These are phyloP conservation scores for Dendrocincla tyrannina DNA, from an alignment of 2,797 vertebrate species.

Conservation along the genomic window DNA sequence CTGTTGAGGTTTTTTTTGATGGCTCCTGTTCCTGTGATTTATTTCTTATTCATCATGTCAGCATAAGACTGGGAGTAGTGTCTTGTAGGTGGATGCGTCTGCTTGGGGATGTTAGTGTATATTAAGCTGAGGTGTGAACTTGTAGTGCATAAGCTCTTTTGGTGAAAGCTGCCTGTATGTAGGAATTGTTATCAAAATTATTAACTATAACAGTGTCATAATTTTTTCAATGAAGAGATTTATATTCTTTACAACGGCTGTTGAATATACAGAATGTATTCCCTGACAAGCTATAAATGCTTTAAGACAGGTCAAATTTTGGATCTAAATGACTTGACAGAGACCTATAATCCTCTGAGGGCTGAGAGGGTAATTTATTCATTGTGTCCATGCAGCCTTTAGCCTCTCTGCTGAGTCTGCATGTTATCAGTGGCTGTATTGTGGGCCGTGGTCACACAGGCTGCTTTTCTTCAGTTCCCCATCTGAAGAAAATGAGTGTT, in stretches of 20 bases:
- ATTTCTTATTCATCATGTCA: not conserved
- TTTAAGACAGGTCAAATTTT: conserved; percentile 15
- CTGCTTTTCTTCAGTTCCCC: not conserved
- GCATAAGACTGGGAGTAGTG: not conserved
- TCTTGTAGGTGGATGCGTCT: not conserved
- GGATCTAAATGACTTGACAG: not conserved
- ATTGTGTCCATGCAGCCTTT: not conserved
- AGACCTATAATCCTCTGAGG: conserved; percentile 12
- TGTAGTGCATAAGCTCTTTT: not conserved
- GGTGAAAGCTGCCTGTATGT: not conserved
- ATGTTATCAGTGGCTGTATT: not conserved
- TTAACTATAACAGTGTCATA: not conserved
- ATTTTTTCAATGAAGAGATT: not conserved
- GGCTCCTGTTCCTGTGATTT: not conserved
- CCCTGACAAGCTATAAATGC: conserved; percentile 8
- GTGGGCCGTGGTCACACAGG: not conserved
- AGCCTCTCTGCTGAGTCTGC: not conserved
- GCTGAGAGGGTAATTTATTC: conserved; percentile 13
- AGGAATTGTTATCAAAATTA: not conserved
- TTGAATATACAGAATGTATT: not conserved
- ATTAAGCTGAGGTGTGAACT: not conserved
- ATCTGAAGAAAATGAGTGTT: not conserved
- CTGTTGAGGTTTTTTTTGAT: not conserved
- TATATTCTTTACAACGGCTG: not conserved
- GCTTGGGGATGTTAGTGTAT: not conserved